A percentile compares a stretch with the other conserved stretches of the same genome.
Evolutionary conservation across 2,113 vertebrate species (phyloP).

Genomic region (Eudyptes chrysolophus): DNA sequence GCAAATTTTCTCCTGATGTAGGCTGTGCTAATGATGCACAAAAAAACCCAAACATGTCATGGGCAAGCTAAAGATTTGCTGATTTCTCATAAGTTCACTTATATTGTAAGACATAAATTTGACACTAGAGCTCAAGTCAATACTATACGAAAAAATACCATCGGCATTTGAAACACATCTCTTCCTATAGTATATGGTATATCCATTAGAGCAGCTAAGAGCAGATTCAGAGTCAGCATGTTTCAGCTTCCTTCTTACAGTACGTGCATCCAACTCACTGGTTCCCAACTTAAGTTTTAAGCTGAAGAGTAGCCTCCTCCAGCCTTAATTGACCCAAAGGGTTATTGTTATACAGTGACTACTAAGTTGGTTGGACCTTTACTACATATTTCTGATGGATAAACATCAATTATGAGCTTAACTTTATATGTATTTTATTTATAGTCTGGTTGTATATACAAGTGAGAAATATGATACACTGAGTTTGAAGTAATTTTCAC

Average conservation of each 20-base stretch:
- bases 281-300: background rate
- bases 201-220: background rate
- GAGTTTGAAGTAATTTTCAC: background rate
- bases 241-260: background rate
- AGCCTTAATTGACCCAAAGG: background rate
- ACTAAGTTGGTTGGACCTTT: background rate
- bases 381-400: background rate
- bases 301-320: background rate
- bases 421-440: background rate
- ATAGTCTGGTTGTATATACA: background rate
- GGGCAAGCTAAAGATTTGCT: background rate
- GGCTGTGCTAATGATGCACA: background rate
- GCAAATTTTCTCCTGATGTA: background rate
- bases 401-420: background rate
- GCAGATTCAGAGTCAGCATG: background rate
- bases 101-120: background rate
- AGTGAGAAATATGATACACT: background rate
- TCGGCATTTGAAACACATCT: background rate
- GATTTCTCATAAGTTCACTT: background rate
- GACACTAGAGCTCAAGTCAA: background rate
- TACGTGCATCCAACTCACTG: background rate
- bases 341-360: background rate
- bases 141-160: background rate
- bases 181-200: background rate
- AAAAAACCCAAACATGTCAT: fast-evolving